Evolutionary conservation across 2,888 invertebrate species (phyloP).

Genomic region (Platerodrilus igneus): DNA sequence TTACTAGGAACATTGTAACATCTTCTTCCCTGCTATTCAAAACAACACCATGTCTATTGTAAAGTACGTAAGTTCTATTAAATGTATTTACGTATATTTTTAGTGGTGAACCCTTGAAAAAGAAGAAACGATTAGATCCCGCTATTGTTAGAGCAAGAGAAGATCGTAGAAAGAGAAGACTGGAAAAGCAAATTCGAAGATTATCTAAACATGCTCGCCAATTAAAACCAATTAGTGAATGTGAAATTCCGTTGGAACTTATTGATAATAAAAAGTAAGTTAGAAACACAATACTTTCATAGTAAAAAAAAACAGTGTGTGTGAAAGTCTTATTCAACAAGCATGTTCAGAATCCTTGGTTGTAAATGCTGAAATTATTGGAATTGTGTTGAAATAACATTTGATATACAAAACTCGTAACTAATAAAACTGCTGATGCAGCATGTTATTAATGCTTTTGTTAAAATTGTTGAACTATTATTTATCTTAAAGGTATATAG

Average conservation of each 20-base stretch:
- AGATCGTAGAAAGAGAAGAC: slow-evolving; percentile 71
- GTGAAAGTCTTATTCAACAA: no score
- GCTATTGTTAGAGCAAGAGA: slow-evolving; percentile 74
- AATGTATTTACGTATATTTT: slow-evolving; percentile 28
- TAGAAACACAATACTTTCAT: no score
- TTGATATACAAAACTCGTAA: no score
- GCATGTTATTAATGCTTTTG: no score
- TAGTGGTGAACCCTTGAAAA: slow-evolving; percentile 86
- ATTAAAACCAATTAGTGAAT: slow-evolving; percentile 86
- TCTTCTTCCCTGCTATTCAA: slow-evolving; percentile 40
- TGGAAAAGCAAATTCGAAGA: slow-evolving; percentile 82
- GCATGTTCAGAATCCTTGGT: no score
- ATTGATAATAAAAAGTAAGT: slow-evolving; percentile 61
- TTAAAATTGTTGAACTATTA: no score
- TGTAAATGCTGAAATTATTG: no score
- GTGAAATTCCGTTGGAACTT: slow-evolving; percentile 67
- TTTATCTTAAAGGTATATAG: no score
- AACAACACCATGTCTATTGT: slow-evolving; percentile 44
- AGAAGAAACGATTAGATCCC: slow-evolving; percentile 83
- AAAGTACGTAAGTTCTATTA: slow-evolving; percentile 27
- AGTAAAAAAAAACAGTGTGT: no score
- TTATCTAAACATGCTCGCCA: slow-evolving; percentile 77
- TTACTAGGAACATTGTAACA: slow-evolving; percentile 37
- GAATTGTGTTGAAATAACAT: no score
- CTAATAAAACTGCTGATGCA: no score